Base-by-base conservation (phyloP, 2,888 invertebrate species). In the Caenorhabditis japonica region DNA sequence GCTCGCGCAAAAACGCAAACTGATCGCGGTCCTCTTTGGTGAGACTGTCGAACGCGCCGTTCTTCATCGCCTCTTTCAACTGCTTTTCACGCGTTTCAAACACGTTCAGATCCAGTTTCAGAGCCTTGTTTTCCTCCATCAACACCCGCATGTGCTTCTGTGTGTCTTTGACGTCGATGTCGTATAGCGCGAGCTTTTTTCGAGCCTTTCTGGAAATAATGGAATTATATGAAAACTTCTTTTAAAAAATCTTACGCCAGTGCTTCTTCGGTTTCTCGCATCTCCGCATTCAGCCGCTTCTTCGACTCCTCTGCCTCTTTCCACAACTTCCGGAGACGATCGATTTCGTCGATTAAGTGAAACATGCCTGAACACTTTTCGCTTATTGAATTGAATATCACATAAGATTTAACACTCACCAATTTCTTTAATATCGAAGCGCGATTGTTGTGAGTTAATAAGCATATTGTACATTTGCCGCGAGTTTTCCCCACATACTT, bases 111-210 rank as follows among this genome's bases (percentile, higher is more conserved):
- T 82, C 81, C 5, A 70, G 52, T 44, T 79, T 76, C 33, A 81
- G 46, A 7, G 72, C 68, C 15, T 76, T 76, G 46, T 75, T 80
- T 39, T 80, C 69, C 8, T 76, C 75, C 53, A 81, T 60, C 36
- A 80, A 60, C 0, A 51, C 53, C 1, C 79, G 68, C 17, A 80
- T 58, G 56, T 80, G 76, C 27, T 68, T 71, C 15, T 80, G 59
- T 10, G 79, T 80, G 30, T 83, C 82, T 36, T 61, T 76, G 25
- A 82, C 60, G 43, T 82, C 80, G 1, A 76, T 62, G 15, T 72
- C 69, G 15, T 70, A 61, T 44, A 66, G 21, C 27, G 53, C 64
- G 7, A 55, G 49, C 39, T 76, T 59, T 25, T 64, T 70, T 3
- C 61, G 62, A 19, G 70, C 66, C 58, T 77, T 71, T 36, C 76